Percentiles rank a stretch among this genome's conserved stretches.
Conservation (phyloP, 2,113 vertebrate genomes). For the Camelus dromedarius region DNA sequence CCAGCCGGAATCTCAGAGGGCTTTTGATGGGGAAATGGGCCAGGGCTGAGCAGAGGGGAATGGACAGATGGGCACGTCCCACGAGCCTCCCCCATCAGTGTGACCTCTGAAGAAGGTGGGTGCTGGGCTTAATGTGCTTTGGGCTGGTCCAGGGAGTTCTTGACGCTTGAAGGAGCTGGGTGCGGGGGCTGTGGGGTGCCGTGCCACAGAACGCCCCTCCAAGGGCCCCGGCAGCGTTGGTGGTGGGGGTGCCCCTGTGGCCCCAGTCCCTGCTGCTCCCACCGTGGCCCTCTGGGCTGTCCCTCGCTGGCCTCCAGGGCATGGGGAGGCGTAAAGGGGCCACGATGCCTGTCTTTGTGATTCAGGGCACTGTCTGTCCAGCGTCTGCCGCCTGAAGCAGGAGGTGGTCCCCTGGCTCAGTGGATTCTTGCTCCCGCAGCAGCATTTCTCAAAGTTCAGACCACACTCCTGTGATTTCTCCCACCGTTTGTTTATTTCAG, state of each 20-base stretch:
- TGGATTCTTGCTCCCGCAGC: accelerated
- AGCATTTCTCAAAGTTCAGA: neutral
- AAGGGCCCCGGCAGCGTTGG: neutral
- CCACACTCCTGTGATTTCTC: neutral
- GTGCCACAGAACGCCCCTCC: neutral
- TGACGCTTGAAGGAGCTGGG: neutral
- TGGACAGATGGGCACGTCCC: accelerated
- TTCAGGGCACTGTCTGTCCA: no score
- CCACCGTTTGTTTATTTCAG: neutral
- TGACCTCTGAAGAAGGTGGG: neutral
- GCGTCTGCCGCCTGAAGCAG: neutral
- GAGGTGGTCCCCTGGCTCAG: accelerated
- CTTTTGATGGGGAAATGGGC: neutral
- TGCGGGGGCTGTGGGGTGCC: neutral
- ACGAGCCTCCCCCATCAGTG: neutral
- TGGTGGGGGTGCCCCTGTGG: no score
- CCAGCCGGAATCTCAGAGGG: neutral
- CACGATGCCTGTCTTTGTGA: neutral
- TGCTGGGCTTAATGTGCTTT: neutral
- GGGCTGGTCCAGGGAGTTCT: neutral
- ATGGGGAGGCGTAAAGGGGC: no score
- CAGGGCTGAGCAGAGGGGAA: neutral
- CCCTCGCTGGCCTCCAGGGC: neutral
- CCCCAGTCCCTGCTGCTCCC: neutral
- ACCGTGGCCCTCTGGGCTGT: neutral